Conservation (phyloP, 1,140 invertebrate genomes). For the Nasonia longicornis region DNA sequence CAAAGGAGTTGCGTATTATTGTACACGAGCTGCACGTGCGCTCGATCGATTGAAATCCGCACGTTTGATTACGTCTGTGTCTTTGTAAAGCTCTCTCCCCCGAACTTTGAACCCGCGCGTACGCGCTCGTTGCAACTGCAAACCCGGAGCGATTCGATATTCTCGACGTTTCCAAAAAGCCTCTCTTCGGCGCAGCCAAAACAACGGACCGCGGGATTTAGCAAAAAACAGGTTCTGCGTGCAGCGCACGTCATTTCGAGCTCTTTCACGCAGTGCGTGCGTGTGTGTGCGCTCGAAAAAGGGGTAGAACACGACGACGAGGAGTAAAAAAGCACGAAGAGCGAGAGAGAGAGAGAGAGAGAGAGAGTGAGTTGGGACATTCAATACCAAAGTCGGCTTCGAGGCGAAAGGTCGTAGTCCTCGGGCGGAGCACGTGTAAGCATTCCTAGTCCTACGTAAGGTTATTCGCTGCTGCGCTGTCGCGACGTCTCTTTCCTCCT, state of each 20-base stretch:
- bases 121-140: neutral
- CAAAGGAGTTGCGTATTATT: neutral
- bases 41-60: neutral
- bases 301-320: constrained; percentile 9
- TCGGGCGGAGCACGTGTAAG: neutral
- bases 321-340: neutral
- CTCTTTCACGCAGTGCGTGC: neutral
- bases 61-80: neutral
- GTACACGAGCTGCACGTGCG: neutral
- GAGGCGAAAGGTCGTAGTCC: constrained; percentile 30
- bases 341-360: neutral
- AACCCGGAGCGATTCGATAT: neutral
- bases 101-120: neutral
- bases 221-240: constrained; percentile 25
- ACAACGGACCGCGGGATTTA: constrained; percentile 20
- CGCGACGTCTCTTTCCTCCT: neutral
- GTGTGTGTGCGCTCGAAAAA: neutral
- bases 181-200: neutral
- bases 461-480: constrained; percentile 12
- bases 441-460: constrained; percentile 9
- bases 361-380: neutral
- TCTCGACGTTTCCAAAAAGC: neutral
- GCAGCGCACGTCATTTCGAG: constrained; percentile 3
- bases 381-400: constrained; percentile 22
- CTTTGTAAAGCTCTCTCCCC: neutral